These are phyloP conservation scores for Papilio protenor DNA, from an alignment of 2,888 invertebrate species.

Conservation along the genomic window DNA sequence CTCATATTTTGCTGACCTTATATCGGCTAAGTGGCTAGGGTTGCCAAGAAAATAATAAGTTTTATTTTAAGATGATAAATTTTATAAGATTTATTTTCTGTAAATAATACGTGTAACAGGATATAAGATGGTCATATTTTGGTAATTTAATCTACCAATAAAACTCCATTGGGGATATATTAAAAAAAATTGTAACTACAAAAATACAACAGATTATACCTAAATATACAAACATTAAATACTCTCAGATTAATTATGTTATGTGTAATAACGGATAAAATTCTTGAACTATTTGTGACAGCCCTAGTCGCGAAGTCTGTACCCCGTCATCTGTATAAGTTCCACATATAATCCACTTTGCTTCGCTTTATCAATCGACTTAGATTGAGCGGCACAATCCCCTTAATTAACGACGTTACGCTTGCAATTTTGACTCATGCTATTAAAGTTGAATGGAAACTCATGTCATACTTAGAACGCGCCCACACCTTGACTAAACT, in stretches of 20 bases:
- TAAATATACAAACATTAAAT: too few species aligned
- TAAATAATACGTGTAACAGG: background rate
- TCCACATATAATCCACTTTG: conserved; percentile 30
- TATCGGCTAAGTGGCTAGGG: conserved; percentile 7
- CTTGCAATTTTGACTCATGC: background rate
- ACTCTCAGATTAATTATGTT: too few species aligned
- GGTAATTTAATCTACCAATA: background rate
- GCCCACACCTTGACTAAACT: too few species aligned
- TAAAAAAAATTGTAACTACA: too few species aligned
- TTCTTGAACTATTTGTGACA: background rate
- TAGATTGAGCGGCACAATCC: conserved; percentile 15
- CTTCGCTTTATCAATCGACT: conserved; percentile 4
- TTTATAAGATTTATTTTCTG: background rate
- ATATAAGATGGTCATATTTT: background rate
- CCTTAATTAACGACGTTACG: conserved; percentile 4
- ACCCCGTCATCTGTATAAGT: conserved; percentile 11
- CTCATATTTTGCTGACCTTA: conserved; percentile 29
- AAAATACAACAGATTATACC: too few species aligned
- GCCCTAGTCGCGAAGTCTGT: background rate
- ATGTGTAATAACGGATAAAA: too few species aligned
- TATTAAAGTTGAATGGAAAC: background rate
- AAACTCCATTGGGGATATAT: background rate
- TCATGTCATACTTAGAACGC: background rate
- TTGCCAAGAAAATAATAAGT: conserved; percentile 3
- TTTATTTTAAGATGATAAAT: background rate